phyloP scores from a whole-genome alignment of 2,797 vertebrate species.

The Malurus leucopterus region DNA sequence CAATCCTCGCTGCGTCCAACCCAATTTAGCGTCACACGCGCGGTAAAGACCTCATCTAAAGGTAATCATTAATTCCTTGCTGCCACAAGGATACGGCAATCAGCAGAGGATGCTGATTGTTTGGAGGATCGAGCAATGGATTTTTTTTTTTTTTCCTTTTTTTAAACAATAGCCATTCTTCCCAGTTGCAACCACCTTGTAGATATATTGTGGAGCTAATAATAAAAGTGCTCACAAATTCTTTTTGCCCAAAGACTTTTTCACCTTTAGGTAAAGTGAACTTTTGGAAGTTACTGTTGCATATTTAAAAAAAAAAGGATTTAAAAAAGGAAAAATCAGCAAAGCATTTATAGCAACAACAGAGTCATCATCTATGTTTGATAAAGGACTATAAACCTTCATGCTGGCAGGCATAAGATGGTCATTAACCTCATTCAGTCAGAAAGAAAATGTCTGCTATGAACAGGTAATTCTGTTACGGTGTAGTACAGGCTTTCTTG shows the following conservation, averaged over 20 bases:
- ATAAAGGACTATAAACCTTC: slow-evolving; percentile 19
- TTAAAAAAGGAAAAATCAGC: background rate
- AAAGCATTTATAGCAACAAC: background rate
- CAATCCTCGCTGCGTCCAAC: slow-evolving; percentile 40
- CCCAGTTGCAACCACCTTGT: background rate
- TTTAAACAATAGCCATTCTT: background rate
- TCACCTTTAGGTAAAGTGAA: background rate
- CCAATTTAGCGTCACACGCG: background rate
- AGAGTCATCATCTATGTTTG: background rate
- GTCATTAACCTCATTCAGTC: slow-evolving; percentile 52
- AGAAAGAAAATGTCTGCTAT: slow-evolving; percentile 5
- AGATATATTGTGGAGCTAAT: background rate
- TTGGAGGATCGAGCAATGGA: background rate
- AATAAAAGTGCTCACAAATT: background rate
- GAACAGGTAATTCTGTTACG: background rate
- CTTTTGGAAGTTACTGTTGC: background rate
- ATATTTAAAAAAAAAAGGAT: background rate
- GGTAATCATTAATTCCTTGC: slow-evolving; percentile 47
- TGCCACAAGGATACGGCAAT: slow-evolving; percentile 6
- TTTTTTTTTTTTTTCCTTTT: background rate
- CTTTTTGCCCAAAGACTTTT: background rate
- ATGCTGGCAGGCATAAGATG: background rate
- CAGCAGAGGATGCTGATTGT: slow-evolving; percentile 6
- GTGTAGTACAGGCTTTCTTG: background rate
- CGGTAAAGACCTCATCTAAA: slow-evolving; percentile 19